Evolutionary conservation across 2,113 vertebrate genomes (phyloP).

Genomic region (Dasyurus viverrinus): DNA sequence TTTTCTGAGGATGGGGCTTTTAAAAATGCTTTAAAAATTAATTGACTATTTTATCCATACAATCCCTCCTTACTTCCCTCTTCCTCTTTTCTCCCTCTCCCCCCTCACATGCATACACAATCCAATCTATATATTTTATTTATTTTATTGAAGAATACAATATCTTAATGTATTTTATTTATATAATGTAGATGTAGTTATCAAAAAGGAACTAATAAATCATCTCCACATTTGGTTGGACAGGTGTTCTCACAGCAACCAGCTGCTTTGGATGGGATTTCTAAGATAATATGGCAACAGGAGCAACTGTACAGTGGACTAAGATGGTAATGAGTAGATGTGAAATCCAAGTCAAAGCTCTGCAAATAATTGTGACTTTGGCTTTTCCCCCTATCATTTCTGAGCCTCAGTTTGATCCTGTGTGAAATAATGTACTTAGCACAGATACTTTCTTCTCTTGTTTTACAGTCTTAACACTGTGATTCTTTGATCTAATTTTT

Average conservation of each 20-base stretch:
- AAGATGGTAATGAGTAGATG: neutral
- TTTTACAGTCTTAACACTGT: rapidly evolving
- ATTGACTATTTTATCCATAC: neutral
- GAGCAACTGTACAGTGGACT: neutral
- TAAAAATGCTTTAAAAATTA: neutral
- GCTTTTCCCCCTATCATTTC: neutral
- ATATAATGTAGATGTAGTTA: rapidly evolving
- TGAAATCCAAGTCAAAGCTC: neutral
- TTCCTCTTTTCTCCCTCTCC: neutral
- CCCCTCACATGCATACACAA: neutral
- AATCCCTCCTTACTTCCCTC: neutral
- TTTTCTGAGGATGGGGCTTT: neutral
- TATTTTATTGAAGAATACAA: neutral
- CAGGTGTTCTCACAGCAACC: neutral
- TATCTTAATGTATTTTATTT: rapidly evolving
- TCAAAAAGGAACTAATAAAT: rapidly evolving
- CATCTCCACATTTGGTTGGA: neutral
- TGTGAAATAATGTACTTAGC: neutral
- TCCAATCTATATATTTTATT: neutral
- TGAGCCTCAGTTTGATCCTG: neutral
- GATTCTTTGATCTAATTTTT: neutral
- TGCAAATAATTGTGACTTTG: neutral
- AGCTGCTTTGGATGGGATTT: neutral
- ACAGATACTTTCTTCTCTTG: neutral
- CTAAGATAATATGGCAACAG: neutral